phyloP scores from a whole-genome alignment of 1,140 invertebrate species.

The Uloborus diversus region DNA sequence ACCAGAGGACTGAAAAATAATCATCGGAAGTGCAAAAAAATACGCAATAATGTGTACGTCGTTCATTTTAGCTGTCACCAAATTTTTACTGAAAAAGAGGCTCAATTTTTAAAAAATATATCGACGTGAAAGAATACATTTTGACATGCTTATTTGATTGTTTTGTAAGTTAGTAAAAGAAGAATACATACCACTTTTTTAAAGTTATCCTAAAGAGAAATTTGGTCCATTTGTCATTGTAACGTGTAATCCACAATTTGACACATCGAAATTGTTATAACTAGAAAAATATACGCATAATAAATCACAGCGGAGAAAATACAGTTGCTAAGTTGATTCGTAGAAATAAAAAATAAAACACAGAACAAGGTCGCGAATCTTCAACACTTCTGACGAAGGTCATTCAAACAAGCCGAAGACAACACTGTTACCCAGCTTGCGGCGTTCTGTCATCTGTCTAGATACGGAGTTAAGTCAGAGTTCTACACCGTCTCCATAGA shows the following conservation, averaged over 20 bases:
- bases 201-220: slow-evolving; percentile 8
- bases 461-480: not conserved
- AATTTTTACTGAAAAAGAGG: too few species aligned
- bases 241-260: slow-evolving; percentile 21
- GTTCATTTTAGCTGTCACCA: too few species aligned
- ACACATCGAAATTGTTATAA: not conserved
- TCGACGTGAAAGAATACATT: not conserved
- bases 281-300: not conserved
- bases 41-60: too few species aligned
- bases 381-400: slow-evolving; percentile 1
- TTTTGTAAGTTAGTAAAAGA: not conserved
- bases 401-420: not conserved
- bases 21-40: too few species aligned
- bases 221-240: not conserved
- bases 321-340: not conserved
- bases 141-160: too few species aligned
- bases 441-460: slow-evolving; percentile 18
- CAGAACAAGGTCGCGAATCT: slow-evolving; percentile 10
- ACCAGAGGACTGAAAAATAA: too few species aligned
- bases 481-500: not conserved
- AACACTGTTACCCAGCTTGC: not conserved
- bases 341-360: not conserved
- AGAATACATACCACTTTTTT: not conserved
- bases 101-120: too few species aligned
- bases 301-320: not conserved